Evolutionary conservation across 2,113 vertebrate genomes (phyloP).

Genomic region (Glareola pratincola): DNA sequence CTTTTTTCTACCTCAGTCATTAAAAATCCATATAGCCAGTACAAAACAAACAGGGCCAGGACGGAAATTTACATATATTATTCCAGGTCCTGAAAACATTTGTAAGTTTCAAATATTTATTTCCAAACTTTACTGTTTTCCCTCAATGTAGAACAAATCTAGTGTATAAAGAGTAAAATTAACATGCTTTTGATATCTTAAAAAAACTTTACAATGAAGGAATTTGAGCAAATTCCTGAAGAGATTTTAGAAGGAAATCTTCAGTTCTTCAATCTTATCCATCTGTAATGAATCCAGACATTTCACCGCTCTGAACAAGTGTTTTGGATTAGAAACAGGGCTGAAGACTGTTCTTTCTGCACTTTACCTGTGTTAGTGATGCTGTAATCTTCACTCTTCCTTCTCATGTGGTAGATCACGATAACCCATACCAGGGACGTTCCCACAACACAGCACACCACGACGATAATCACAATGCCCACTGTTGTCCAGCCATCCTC

Average conservation of each 20-base stretch:
- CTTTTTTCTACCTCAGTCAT: not conserved
- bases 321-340: not conserved
- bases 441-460: conserved; percentile 82
- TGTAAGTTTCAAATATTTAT: not conserved
- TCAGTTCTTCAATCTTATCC: not conserved
- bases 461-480: conserved; percentile 82
- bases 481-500: conserved; percentile 81
- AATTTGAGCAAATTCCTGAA: not conserved
- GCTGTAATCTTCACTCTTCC: conserved; percentile 81
- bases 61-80: not conserved
- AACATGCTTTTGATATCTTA: not conserved
- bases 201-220: not conserved
- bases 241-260: not conserved
- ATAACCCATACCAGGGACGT: conserved; percentile 84
- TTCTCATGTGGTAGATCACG: conserved; percentile 85
- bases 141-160: not conserved
- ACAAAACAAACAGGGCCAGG: not conserved
- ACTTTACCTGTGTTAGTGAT: conserved; percentile 79
- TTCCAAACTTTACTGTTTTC: not conserved
- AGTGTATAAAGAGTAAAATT: not conserved
- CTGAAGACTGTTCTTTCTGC: not conserved
- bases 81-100: not conserved
- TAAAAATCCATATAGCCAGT: not conserved
- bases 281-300: not conserved
- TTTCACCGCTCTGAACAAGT: not conserved